Evolutionary conservation across 1,140 invertebrate genomes (phyloP).

Genomic region (Pseudomyrmex sp.): DNA sequence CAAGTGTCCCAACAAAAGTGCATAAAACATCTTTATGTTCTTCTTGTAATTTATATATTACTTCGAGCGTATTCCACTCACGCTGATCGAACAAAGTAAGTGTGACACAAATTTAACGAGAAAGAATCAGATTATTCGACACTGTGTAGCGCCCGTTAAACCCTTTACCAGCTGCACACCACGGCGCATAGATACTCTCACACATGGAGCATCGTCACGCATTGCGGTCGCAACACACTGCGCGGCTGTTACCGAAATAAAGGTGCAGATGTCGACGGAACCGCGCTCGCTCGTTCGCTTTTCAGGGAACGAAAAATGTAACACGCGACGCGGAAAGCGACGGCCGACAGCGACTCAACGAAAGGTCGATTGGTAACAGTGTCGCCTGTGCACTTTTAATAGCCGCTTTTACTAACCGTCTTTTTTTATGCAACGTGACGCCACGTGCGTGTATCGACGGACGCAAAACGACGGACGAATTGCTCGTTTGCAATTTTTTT

Average conservation of each 20-base stretch:
- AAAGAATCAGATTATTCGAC: background rate
- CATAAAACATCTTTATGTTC: constrained; percentile 39
- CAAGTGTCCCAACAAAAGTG: constrained; percentile 64
- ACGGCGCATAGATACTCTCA: background rate
- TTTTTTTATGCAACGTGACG: constrained; percentile 6
- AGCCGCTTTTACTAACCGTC: constrained; percentile 51
- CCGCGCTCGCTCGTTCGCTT: constrained; percentile 18
- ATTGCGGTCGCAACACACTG: constrained; percentile 11
- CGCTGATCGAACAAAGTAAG: background rate
- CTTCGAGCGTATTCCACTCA: background rate
- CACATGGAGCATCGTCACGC: constrained; percentile 34
- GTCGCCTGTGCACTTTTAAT: constrained; percentile 55
- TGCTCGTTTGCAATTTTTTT: constrained; percentile 9
- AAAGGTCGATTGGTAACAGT: constrained; percentile 45
- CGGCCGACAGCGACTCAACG: constrained; percentile 7
- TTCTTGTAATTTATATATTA: background rate
- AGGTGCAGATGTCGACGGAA: constrained; percentile 43
- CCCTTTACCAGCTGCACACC: constrained; percentile 24
- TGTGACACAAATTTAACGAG: background rate
- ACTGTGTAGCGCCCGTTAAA: background rate
- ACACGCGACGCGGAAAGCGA: constrained; percentile 6
- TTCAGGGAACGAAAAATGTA: constrained; percentile 21
- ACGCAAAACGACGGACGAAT: constrained; percentile 11
- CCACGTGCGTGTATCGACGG: constrained; percentile 34
- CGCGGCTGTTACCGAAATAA: constrained; percentile 5